A percentile compares a stretch with the other conserved stretches of the same genome.
These are phyloP conservation scores for Trissolcus brochymenae DNA, from an alignment of 2,888 invertebrate genomes.

Conservation along the genomic window DNA sequence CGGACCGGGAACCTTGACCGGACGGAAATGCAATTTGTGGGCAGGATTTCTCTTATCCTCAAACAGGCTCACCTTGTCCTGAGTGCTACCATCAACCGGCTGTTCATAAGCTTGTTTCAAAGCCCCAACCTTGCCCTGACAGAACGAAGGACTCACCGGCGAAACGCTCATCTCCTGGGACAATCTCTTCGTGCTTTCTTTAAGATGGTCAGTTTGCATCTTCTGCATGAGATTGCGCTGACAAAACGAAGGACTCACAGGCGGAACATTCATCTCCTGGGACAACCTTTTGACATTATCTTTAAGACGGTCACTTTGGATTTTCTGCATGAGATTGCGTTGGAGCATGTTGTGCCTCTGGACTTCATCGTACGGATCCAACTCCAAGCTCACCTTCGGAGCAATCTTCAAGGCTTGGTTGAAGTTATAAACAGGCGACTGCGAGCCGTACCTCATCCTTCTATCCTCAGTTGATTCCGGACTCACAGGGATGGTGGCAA, in stretches of 20 bases:
- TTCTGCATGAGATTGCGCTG: conserved; percentile 69
- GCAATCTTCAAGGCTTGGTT: conserved; percentile 16
- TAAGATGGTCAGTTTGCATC: conserved; percentile 57
- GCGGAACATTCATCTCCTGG: background rate
- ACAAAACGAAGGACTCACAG: background rate
- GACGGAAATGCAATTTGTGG: conserved; percentile 61
- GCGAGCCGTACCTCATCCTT: background rate
- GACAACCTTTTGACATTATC: background rate
- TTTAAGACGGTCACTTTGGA: conserved; percentile 57
- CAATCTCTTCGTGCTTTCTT: background rate
- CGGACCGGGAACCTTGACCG: conserved; percentile 61
- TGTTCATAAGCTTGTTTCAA: conserved; percentile 61
- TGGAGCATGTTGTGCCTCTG: conserved; percentile 72
- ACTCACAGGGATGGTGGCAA: conserved; percentile 65
- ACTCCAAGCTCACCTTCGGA: background rate
- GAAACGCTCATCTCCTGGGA: background rate
- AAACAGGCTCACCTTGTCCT: conserved; percentile 67
- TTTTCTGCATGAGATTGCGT: conserved; percentile 65
- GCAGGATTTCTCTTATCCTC: conserved; percentile 61
- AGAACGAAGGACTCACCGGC: background rate
- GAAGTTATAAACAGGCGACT: conserved; percentile 26
- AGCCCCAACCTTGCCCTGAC: conserved; percentile 53
- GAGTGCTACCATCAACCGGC: conserved; percentile 63
- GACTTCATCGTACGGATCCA: conserved; percentile 62
- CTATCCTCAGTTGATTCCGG: conserved; percentile 36